phyloP scores from a whole-genome alignment of 1,140 invertebrate species.

The Coelopa frigida region DNA sequence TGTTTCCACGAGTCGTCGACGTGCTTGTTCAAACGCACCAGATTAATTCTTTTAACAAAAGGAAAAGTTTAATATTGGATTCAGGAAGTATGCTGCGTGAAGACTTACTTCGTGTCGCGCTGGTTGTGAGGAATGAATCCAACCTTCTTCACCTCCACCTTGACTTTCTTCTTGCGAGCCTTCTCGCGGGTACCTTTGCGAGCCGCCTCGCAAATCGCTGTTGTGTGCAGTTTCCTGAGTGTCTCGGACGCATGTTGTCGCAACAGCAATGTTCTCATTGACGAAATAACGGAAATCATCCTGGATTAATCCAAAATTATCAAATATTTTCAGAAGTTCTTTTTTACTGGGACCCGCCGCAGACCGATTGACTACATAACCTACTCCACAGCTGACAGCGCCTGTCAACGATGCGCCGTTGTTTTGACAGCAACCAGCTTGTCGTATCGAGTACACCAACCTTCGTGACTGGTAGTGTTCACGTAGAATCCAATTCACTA shows the following conservation, averaged over 20 bases:
- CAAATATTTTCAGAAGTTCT: not conserved
- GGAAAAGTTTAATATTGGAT: not conserved
- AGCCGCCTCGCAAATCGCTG: conserved; percentile 53
- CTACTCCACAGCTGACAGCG: conserved; percentile 36
- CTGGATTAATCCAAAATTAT: conserved; percentile 9
- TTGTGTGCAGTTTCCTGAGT: conserved; percentile 36
- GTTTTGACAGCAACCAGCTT: too few relatives aligned
- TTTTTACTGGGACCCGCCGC: too few relatives aligned
- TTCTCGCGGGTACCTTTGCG: conserved; percentile 69
- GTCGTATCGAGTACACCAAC: too few relatives aligned
- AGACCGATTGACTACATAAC: conserved; percentile 27
- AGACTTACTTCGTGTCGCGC: conserved; percentile 46
- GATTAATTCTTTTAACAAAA: conserved; percentile 26
- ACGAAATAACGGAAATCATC: conserved; percentile 28
- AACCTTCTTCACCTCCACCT: conserved; percentile 61
- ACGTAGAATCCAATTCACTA: too few relatives aligned
- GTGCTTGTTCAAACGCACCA: conserved; percentile 44
- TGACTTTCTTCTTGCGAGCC: conserved; percentile 61
- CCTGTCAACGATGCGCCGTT: too few relatives aligned
- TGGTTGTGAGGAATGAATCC: conserved; percentile 58
- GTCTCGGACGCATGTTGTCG: conserved; percentile 18
- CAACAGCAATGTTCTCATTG: conserved; percentile 28
- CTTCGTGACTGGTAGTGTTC: too few relatives aligned
- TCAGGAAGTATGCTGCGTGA: not conserved
- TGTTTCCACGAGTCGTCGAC: conserved; percentile 53